phyloP scores from a whole-genome alignment of 2,888 invertebrate species.

The Furcula furcula region DNA sequence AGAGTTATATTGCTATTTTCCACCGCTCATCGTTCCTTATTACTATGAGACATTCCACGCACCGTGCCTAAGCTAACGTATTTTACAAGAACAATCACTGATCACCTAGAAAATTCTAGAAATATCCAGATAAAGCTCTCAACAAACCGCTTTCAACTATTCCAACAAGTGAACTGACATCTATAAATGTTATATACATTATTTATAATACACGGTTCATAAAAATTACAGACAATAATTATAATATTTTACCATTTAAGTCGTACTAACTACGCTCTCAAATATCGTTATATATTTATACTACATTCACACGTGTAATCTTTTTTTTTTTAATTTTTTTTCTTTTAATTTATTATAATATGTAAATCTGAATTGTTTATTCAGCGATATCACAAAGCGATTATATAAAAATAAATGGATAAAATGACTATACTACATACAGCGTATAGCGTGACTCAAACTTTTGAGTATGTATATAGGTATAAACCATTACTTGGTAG shows the following conservation, averaged over 20 bases:
- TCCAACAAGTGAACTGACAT: constrained; percentile 35
- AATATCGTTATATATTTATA: constrained; percentile 21
- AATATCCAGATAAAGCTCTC: constrained; percentile 55
- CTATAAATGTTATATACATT: constrained; percentile 45
- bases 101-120: constrained; percentile 22
- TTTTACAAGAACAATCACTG: constrained; percentile 32
- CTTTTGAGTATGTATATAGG: constrained; percentile 18
- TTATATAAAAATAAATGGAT: constrained; percentile 56
- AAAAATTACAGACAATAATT: constrained; percentile 20
- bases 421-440: constrained; percentile 49
- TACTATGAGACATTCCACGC: constrained; percentile 55
- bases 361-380: constrained; percentile 39
- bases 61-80: constrained; percentile 44
- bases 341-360: too few species aligned
- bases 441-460: constrained; percentile 28
- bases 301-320: constrained; percentile 34
- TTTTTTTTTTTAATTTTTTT: constrained; percentile 38
- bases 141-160: constrained; percentile 44
- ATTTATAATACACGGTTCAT: constrained; percentile 50
- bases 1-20: too few species aligned
- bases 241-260: constrained; percentile 23
- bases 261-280: constrained; percentile 20
- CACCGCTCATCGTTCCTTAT: constrained; percentile 19
- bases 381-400: constrained; percentile 69
- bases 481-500: constrained; percentile 17